Evolutionary conservation across 2,113 vertebrate species (phyloP).

Genomic region (Pipra filicauda): DNA sequence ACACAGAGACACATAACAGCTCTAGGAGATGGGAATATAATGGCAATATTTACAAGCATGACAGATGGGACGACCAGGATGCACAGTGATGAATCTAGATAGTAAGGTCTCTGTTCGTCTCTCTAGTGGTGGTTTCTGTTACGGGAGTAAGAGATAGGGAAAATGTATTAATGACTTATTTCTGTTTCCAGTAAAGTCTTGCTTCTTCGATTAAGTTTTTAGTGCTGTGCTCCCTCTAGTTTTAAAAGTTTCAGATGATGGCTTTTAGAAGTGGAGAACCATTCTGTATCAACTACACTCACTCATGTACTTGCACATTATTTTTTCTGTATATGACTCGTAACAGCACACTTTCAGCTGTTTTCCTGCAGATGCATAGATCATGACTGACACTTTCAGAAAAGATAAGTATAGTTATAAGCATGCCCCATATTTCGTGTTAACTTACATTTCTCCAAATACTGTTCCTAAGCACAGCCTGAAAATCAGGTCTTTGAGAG

Average conservation of each 20-base stretch:
- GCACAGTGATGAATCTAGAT: neutral
- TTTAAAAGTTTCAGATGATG: neutral
- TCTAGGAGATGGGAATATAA: neutral
- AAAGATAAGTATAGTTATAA: neutral
- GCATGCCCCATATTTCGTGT: neutral
- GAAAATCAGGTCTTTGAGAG: neutral
- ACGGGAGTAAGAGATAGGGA: neutral
- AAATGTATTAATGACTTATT: neutral
- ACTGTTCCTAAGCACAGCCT: neutral
- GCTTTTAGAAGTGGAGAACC: neutral
- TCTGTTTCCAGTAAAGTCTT: neutral
- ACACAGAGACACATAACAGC: neutral
- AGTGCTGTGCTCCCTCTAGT: neutral
- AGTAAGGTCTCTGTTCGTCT: accelerated
- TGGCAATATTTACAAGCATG: neutral
- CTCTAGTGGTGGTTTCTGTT: neutral
- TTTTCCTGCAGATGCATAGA: neutral
- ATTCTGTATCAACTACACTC: neutral
- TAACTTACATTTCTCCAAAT: neutral
- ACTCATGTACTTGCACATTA: accelerated
- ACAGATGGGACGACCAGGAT: neutral
- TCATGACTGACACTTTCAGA: neutral
- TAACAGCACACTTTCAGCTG: neutral
- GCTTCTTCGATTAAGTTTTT: neutral
- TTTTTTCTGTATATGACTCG: neutral